Conservation (phyloP, 2,113 vertebrate genomes). For the Aptenodytes forsteri region DNA sequence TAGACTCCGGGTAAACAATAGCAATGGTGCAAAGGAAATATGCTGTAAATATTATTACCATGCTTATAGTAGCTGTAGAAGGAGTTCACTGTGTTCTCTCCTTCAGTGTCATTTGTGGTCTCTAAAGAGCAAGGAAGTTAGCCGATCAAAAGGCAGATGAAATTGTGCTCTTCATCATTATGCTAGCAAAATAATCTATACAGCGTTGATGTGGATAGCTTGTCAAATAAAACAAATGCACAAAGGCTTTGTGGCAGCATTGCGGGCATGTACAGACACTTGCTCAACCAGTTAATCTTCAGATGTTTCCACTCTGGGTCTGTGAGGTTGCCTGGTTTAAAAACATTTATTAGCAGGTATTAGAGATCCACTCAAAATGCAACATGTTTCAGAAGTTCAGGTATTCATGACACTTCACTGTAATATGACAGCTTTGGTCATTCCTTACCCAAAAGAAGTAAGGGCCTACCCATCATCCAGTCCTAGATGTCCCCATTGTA, state of each 20-base stretch:
- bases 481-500: not conserved
- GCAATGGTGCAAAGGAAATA: not conserved
- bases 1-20: not conserved
- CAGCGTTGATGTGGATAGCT: not conserved
- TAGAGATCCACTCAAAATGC: rapidly evolving
- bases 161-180: not conserved
- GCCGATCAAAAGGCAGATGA: not conserved
- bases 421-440: not conserved
- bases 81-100: not conserved
- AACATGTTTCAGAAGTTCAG: not conserved
- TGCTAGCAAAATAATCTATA: not conserved
- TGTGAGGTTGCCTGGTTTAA: not conserved
- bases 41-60: not conserved
- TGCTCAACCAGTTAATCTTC: not conserved
- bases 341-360: not conserved
- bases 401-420: not conserved
- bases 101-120: not conserved
- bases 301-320: not conserved
- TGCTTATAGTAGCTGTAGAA: not conserved
- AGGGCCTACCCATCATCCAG: not conserved
- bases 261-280: rapidly evolving
- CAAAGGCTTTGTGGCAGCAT: not conserved
- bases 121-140: not conserved
- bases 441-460: not conserved
- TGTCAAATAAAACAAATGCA: not conserved